A percentile compares a stretch with the other conserved stretches of the same genome.
Conservation (phyloP, 2,113 vertebrate genomes). For the Periophthalmus modestus region DNA sequence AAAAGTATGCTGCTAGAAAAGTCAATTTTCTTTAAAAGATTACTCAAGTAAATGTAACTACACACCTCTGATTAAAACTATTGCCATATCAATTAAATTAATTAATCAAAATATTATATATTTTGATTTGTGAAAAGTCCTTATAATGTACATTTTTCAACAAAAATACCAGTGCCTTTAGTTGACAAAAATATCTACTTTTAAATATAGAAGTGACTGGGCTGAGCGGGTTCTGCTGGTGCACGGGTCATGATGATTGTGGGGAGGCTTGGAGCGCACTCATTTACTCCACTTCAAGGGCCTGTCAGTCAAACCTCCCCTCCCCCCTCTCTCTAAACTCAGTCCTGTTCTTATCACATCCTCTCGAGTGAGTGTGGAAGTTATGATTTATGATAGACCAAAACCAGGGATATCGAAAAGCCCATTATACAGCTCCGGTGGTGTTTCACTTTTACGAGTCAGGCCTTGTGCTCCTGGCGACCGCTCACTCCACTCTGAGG, state of each 20-base stretch:
- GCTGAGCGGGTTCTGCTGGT: conserved; percentile 52
- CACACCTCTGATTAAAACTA: too few relatives aligned
- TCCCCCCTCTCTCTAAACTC: conserved; percentile 27
- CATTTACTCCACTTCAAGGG: conserved; percentile 51
- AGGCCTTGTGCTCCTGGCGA: neutral
- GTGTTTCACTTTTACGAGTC: neutral
- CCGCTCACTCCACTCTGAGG: neutral
- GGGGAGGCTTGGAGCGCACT: conserved; percentile 37
- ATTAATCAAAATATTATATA: too few relatives aligned
- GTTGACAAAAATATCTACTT: too few relatives aligned
- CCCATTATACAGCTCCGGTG: conserved; percentile 2
- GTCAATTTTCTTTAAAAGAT: too few relatives aligned
- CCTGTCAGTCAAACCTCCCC: conserved; percentile 47
- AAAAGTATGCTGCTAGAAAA: too few relatives aligned
- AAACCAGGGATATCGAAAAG: conserved; percentile 4
- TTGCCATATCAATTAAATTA: too few relatives aligned
- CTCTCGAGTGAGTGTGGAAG: conserved; percentile 4
- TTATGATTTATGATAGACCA: conserved; percentile 19
- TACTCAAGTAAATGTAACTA: too few relatives aligned
- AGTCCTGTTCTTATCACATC: conserved; percentile 21
- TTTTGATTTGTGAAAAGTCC: too few relatives aligned
- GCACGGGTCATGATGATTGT: conserved; percentile 48
- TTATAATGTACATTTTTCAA: too few relatives aligned
- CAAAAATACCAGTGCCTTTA: too few relatives aligned
- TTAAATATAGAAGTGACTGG: conserved; percentile 42